A percentile compares a stretch with the other conserved stretches of the same genome.
Conservation (phyloP, 1,140 invertebrate species). For the Cydia pomonella region DNA sequence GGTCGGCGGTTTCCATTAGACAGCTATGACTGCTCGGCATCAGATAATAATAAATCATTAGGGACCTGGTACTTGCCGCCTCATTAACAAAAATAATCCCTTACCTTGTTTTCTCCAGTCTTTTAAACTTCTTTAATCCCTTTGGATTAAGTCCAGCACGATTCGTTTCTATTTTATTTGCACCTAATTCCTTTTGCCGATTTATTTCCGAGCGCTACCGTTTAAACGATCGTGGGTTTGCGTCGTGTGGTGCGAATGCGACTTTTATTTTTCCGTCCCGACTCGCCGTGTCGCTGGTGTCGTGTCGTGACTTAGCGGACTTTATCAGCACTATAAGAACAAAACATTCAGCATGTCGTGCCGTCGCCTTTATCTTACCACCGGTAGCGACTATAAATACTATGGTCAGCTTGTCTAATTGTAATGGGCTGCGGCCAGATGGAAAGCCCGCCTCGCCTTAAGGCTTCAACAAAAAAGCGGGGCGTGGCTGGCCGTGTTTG, state of each 20-base stretch:
- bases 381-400: constrained; percentile 50
- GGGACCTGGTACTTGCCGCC: constrained; percentile 38
- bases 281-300: constrained; percentile 38
- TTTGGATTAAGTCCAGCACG: constrained; percentile 49
- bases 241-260: constrained; percentile 52
- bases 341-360: constrained; percentile 47
- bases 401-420: constrained; percentile 47
- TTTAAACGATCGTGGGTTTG: constrained; percentile 59
- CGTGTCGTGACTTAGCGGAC: constrained; percentile 65
- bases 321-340: constrained; percentile 50
- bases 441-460: constrained; percentile 45
- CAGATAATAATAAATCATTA: constrained; percentile 45
- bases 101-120: constrained; percentile 36
- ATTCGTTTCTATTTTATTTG: constrained; percentile 58
- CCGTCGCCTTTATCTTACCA: constrained; percentile 48
- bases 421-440: constrained; percentile 46
- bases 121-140: constrained; percentile 39
- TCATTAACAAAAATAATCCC: constrained; percentile 43
- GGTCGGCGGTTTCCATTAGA: constrained; percentile 41
- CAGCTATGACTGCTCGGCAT: constrained; percentile 35
- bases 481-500: constrained; percentile 64
- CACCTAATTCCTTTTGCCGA: constrained; percentile 46
- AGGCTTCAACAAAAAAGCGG: constrained; percentile 48
- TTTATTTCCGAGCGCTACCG: constrained; percentile 60
- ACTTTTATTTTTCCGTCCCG: constrained; percentile 56